phyloP scores from a whole-genome alignment of 2,113 vertebrate genomes.

The Equus quagga region DNA sequence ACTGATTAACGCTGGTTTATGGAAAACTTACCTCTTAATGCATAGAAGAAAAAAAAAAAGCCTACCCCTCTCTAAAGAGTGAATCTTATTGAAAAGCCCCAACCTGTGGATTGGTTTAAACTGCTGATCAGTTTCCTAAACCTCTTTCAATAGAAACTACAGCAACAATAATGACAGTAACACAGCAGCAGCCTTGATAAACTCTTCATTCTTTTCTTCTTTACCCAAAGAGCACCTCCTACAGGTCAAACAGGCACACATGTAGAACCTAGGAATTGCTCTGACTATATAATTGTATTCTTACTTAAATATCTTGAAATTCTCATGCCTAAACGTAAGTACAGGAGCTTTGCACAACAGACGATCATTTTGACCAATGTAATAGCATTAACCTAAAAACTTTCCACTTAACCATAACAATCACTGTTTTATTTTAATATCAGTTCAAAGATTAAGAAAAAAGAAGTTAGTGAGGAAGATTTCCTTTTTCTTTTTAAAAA shows the following conservation, averaged over 20 bases:
- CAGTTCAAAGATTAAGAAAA: neutral
- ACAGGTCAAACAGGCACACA: neutral
- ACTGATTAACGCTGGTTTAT: neutral
- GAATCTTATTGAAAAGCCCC: neutral
- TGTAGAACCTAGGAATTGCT: neutral
- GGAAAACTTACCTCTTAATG: neutral
- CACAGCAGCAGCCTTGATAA: neutral
- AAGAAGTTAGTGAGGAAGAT: neutral
- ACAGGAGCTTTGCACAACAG: neutral
- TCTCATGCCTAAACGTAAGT: neutral
- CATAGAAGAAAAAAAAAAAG: neutral
- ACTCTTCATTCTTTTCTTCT: neutral
- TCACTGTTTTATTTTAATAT: neutral
- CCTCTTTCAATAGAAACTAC: neutral
- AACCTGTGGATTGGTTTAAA: neutral
- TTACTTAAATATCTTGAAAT: neutral
- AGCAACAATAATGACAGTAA: neutral
- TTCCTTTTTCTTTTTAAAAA: neutral
- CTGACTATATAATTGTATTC: neutral
- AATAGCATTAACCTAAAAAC: constrained; percentile 1
- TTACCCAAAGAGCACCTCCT: neutral
- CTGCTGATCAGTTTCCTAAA: neutral
- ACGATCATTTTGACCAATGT: neutral
- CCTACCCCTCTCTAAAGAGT: neutral
- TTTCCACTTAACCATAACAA: neutral